Evolutionary conservation across 2,888 invertebrate species (phyloP).

Genomic region (Cosmopolites sordidus): DNA sequence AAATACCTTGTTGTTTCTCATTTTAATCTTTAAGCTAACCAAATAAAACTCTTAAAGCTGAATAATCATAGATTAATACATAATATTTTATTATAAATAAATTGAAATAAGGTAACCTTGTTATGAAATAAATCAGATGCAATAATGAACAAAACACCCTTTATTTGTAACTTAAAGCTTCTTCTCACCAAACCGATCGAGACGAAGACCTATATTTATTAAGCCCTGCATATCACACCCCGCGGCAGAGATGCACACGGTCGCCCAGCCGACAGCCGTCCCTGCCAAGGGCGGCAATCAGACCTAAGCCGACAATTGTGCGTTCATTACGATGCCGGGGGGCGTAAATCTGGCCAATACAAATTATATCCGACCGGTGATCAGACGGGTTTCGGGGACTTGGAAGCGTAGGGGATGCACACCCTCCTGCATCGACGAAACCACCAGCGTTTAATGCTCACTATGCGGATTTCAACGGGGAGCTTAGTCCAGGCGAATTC

Average conservation of each 20-base stretch:
- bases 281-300: slow-evolving; percentile 46
- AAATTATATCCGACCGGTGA: slow-evolving; percentile 48
- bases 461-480: slow-evolving; percentile 31
- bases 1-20: too few species aligned
- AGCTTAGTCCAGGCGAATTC: slow-evolving; percentile 33
- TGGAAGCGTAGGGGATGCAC: background rate
- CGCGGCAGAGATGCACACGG: background rate
- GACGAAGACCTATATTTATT: background rate
- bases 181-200: too few species aligned
- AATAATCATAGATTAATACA: too few species aligned
- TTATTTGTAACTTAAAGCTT: too few species aligned
- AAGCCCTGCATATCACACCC: slow-evolving; percentile 1
- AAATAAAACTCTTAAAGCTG: too few species aligned
- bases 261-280: background rate
- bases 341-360: slow-evolving; percentile 53
- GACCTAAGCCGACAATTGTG: slow-evolving; percentile 52
- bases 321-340: slow-evolving; percentile 49
- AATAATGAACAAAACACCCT: too few species aligned
- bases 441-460: slow-evolving; percentile 37
- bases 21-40: too few species aligned
- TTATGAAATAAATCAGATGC: too few species aligned
- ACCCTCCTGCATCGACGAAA: slow-evolving; percentile 21
- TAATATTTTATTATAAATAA: too few species aligned
- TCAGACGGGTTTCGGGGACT: slow-evolving; percentile 25
- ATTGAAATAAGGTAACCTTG: too few species aligned